Conservation (phyloP, 1,140 invertebrate genomes). For the Arctopsyche grandis region DNA sequence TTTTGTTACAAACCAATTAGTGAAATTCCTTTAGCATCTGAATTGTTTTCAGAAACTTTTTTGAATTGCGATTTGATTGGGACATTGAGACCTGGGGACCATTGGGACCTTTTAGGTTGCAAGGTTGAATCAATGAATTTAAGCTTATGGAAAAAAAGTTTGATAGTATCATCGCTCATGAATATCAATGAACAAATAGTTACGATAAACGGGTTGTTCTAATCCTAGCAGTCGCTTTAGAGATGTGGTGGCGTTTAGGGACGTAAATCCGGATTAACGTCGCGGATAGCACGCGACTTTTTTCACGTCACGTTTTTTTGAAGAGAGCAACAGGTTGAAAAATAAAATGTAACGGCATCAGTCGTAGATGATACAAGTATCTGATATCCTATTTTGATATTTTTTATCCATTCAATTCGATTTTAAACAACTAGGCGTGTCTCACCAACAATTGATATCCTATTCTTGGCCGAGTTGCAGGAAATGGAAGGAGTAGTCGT, state of each 20-base stretch:
- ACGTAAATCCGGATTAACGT: constrained; percentile 32
- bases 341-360: constrained; percentile 17
- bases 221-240: background rate
- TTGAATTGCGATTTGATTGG: too few species aligned
- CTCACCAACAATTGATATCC: constrained; percentile 14
- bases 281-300: constrained; percentile 11
- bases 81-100: too few species aligned
- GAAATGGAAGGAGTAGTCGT: constrained; percentile 8
- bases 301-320: background rate
- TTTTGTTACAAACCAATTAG: too few species aligned
- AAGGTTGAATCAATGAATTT: too few species aligned
- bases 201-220: background rate
- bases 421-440: background rate
- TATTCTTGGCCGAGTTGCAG: constrained; percentile 27
- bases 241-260: background rate
- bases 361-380: constrained; percentile 2
- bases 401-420: background rate
- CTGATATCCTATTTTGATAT: background rate
- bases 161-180: background rate
- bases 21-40: too few species aligned
- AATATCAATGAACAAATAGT: background rate
- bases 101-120: too few species aligned
- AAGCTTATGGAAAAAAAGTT: too few species aligned
- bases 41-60: too few species aligned
- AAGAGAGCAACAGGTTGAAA: constrained; percentile 10